Conservation (phyloP, 2,888 invertebrate genomes). For the Orthosia cruda region DNA sequence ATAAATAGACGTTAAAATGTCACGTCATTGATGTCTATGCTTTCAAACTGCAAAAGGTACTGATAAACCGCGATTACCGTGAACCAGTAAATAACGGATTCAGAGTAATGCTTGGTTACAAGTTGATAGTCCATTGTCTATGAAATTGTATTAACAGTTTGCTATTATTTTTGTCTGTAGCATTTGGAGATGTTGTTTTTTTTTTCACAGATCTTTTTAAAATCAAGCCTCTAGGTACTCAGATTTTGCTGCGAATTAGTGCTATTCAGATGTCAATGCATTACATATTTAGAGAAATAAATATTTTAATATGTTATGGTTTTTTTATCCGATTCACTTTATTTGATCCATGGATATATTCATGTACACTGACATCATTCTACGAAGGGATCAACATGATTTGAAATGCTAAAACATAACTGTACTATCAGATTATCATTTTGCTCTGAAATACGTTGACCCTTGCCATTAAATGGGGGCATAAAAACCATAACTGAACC, state of each 20-base stretch:
- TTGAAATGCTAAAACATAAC: constrained; percentile 32
- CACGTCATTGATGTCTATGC: constrained; percentile 3
- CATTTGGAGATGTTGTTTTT: background rate
- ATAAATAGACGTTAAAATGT: constrained; percentile 8
- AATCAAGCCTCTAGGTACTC: background rate
- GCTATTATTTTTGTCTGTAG: constrained; percentile 3
- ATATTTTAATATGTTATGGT: background rate
- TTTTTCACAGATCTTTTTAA: background rate
- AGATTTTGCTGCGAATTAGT: background rate
- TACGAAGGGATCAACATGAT: background rate
- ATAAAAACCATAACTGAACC: constrained; percentile 9
- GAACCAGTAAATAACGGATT: constrained; percentile 30
- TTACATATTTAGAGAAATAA: background rate
- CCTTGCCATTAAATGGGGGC: constrained; percentile 1
- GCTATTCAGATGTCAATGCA: background rate
- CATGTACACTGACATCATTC: constrained; percentile 14
- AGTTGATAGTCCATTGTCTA: constrained; percentile 36
- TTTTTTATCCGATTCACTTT: no score
- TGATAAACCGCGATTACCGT: background rate
- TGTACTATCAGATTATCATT: constrained; percentile 14
- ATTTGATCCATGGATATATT: background rate
- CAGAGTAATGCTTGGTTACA: constrained; percentile 17
- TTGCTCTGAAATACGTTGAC: constrained; percentile 23
- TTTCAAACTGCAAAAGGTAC: constrained; percentile 13
- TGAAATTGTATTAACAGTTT: background rate